Conservation (phyloP, 1,140 invertebrate species). For the Caenorhabditis remanei region DNA sequence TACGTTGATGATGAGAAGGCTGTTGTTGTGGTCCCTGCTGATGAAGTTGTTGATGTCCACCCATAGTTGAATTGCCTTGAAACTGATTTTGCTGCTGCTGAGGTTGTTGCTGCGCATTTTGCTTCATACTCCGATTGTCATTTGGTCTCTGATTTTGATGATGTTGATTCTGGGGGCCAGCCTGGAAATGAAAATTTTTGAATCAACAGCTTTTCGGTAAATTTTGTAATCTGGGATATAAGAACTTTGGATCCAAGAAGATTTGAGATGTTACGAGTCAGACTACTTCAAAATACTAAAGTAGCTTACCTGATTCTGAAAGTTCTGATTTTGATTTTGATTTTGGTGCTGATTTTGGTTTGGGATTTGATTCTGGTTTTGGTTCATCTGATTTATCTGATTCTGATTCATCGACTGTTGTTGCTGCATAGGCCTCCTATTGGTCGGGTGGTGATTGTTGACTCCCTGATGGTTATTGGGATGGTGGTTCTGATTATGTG, state of each 20-base stretch:
- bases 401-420: constrained; percentile 45
- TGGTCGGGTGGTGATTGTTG: constrained; percentile 16
- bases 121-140: constrained; percentile 27
- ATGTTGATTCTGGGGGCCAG: constrained; percentile 16
- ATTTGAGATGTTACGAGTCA: too few relatives aligned
- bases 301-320: background rate
- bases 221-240: background rate
- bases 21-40: constrained; percentile 56
- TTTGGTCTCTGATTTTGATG: constrained; percentile 28
- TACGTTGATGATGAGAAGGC: constrained; percentile 47
- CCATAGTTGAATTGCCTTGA: background rate
- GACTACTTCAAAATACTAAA: too few relatives aligned
- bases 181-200: background rate
- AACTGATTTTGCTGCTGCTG: constrained; percentile 35
- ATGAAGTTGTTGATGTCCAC: constrained; percentile 14
- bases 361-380: background rate
- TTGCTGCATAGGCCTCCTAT: constrained; percentile 18
- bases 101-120: background rate
- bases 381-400: constrained; percentile 30
- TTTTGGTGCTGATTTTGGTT: background rate
- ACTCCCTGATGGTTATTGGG: constrained; percentile 29
- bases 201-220: background rate
- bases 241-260: background rate
- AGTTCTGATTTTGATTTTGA: constrained; percentile 32
- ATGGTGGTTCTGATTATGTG: background rate